phyloP scores from a whole-genome alignment of 2,797 vertebrate species.

The Malacoraja senta region DNA sequence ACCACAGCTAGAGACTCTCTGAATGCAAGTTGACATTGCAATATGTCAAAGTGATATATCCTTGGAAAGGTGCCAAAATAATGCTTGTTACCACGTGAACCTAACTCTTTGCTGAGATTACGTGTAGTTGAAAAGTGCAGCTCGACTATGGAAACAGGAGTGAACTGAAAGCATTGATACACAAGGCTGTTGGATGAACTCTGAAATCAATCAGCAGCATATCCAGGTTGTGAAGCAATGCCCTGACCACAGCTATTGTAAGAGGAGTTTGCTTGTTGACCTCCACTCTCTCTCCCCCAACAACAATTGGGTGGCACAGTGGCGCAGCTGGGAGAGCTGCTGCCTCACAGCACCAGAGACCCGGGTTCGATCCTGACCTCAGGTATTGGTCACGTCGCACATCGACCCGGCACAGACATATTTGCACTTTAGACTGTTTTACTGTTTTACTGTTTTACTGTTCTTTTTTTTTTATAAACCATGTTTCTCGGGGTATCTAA shows the following conservation, averaged over 20 bases:
- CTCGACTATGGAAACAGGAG: not conserved
- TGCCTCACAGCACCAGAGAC: too few species aligned
- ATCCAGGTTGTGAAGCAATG: not conserved
- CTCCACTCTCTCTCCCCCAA: not conserved
- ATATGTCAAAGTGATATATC: not conserved
- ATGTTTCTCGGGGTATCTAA: too few species aligned
- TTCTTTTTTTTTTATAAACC: too few species aligned
- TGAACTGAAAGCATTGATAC: not conserved
- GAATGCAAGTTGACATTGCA: not conserved
- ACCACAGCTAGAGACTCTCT: not conserved
- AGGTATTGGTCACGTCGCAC: too few species aligned
- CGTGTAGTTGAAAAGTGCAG: not conserved
- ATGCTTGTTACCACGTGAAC: not conserved
- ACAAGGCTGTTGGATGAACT: not conserved
- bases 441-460: too few species aligned
- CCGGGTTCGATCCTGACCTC: too few species aligned
- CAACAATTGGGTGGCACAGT: too few species aligned
- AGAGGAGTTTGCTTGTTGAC: not conserved
- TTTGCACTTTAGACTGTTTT: too few species aligned
- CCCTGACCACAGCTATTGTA: not conserved
- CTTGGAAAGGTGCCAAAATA: not conserved
- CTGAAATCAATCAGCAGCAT: not conserved
- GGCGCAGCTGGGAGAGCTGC: too few species aligned
- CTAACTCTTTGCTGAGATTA: not conserved
- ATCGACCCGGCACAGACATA: too few species aligned